phyloP scores from a whole-genome alignment of 2,888 invertebrate genomes.

The Netelia fuscicornis region DNA sequence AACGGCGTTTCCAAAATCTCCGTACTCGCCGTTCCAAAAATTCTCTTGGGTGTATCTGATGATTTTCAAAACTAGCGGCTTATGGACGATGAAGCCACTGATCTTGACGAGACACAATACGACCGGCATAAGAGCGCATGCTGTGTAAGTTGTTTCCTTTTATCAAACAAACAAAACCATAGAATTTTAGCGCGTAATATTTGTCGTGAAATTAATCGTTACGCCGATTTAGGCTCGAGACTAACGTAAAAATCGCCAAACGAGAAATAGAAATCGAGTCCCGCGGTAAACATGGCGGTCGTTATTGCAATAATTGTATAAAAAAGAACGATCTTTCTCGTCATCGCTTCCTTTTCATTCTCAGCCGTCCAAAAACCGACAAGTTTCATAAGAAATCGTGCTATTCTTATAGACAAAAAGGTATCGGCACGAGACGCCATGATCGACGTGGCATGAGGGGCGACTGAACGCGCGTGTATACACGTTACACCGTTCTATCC shows the following conservation, averaged over 20 bases:
- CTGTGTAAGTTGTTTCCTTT: slow-evolving; percentile 63
- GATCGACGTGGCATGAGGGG: not conserved
- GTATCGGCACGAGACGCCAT: slow-evolving; percentile 9
- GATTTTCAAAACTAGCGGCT: slow-evolving; percentile 51
- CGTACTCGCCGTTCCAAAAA: slow-evolving; percentile 67
- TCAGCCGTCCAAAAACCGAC: slow-evolving; percentile 64
- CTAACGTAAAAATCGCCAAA: slow-evolving; percentile 63
- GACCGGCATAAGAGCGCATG: slow-evolving; percentile 61
- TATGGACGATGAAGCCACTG: slow-evolving; percentile 40
- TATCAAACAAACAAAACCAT: not conserved
- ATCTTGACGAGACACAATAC: slow-evolving; percentile 63
- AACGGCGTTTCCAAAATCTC: slow-evolving; percentile 57
- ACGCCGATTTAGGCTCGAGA: not conserved
- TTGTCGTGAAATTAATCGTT: not conserved
- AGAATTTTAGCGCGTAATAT: not conserved
- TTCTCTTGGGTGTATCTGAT: slow-evolving; percentile 64
- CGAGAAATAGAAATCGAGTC: slow-evolving; percentile 46
- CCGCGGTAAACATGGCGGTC: slow-evolving; percentile 18
- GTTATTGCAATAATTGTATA: slow-evolving; percentile 37
- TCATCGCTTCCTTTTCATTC: slow-evolving; percentile 29
- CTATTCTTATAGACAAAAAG: slow-evolving; percentile 61
- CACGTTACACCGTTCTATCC: not conserved
- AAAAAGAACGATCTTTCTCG: slow-evolving; percentile 19
- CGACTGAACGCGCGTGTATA: not conserved
- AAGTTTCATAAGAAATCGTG: slow-evolving; percentile 59